phyloP scores from a whole-genome alignment of 2,797 vertebrate species.

The Ispidina picta region DNA sequence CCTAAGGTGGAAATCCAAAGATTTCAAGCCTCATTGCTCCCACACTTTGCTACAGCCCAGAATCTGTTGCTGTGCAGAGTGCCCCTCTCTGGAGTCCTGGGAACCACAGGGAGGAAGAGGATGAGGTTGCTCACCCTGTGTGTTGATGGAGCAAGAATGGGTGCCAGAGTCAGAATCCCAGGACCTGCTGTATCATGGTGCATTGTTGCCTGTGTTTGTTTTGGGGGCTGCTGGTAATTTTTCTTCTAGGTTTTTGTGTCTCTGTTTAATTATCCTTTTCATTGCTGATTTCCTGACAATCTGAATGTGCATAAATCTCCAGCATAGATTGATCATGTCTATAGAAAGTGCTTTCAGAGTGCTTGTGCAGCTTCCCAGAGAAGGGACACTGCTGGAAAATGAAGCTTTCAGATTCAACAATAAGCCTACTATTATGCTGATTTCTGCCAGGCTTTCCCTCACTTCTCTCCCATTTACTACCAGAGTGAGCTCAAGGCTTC shows the following conservation, averaged over 20 bases:
- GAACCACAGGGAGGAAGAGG: slow-evolving; percentile 9
- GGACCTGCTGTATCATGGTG: slow-evolving; percentile 36
- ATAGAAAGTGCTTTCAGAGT: slow-evolving; percentile 58
- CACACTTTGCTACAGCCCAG: neutral
- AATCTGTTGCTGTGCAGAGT: neutral
- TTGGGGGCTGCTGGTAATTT: slow-evolving; percentile 44
- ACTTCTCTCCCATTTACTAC: slow-evolving; percentile 47
- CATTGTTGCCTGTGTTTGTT: slow-evolving; percentile 61
- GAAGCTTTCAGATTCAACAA: slow-evolving; percentile 66
- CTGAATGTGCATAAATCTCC: slow-evolving; percentile 68
- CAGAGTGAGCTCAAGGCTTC: slow-evolving; percentile 53
- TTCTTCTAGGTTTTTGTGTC: slow-evolving; percentile 63
- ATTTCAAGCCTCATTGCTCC: neutral
- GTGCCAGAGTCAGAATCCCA: slow-evolving; percentile 60
- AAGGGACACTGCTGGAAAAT: slow-evolving; percentile 44
- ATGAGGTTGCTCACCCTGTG: neutral
- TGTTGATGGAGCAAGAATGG: neutral
- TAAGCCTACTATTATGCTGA: slow-evolving; percentile 70
- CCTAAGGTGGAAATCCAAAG: neutral
- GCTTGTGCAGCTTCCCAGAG: slow-evolving; percentile 52
- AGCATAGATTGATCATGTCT: slow-evolving; percentile 62
- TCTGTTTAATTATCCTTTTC: slow-evolving; percentile 67
- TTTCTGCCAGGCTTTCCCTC: slow-evolving; percentile 61
- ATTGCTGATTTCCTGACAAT: slow-evolving; percentile 65
- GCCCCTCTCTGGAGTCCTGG: neutral